A percentile compares a stretch with the other conserved stretches of the same genome.
phyloP scores from a whole-genome alignment of 2,888 invertebrate genomes.

The Priapulus caudatus region DNA sequence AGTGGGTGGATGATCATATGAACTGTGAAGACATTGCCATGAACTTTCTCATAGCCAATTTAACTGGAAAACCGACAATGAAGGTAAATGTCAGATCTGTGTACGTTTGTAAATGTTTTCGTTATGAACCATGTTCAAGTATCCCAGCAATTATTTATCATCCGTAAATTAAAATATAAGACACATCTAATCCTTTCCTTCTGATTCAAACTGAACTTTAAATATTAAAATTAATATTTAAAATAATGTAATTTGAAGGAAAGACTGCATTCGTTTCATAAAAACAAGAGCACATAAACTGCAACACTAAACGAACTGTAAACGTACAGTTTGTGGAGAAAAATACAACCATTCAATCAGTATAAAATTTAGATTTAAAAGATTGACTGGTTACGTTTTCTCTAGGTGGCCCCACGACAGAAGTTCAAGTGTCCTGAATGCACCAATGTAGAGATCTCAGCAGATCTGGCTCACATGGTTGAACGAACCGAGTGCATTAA shows the following conservation, averaged over 20 bases:
- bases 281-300: too few relatives aligned
- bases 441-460: constrained; percentile 84
- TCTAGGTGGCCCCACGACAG: constrained; percentile 76
- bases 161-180: too few relatives aligned
- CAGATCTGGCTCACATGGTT: constrained; percentile 76
- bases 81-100: constrained; percentile 46
- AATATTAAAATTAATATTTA: too few relatives aligned
- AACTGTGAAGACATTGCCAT: constrained; percentile 97
- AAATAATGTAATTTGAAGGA: too few relatives aligned
- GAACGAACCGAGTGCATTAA: constrained; percentile 82
- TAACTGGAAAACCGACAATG: constrained; percentile 84
- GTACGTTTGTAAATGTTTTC: constrained; percentile 4
- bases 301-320: too few relatives aligned
- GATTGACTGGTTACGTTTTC: constrained; percentile 5
- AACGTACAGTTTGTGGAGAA: too few relatives aligned
- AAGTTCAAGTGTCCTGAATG: constrained; percentile 96
- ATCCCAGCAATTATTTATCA: too few relatives aligned
- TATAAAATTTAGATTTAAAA: too few relatives aligned
- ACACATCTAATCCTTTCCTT: too few relatives aligned
- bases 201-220: too few relatives aligned
- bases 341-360: too few relatives aligned
- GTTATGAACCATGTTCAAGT: constrained; percentile 8
- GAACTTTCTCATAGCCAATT: constrained; percentile 88
- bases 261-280: too few relatives aligned
- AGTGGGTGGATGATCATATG: constrained; percentile 88